Evolutionary conservation across 2,888 invertebrate genomes (phyloP), one percentile per base, ranked within the genome.

Genomic region (Nowickia ferox): DNA sequence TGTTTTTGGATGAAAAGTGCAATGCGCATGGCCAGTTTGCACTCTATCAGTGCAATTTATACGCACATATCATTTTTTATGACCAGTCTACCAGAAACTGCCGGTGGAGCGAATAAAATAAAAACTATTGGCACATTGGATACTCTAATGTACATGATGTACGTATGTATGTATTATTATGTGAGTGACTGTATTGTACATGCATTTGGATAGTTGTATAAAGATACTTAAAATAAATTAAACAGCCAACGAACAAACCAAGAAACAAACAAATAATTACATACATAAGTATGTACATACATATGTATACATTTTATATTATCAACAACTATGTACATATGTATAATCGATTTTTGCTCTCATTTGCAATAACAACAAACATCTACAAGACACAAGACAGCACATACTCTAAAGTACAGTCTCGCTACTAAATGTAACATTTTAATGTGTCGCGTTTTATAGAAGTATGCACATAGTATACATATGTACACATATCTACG

Each of bases 401-500:
- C 40, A 69, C 51, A 38, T 57, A 84, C 74, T 53, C 59, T 71
- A 76, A 86, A 82, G 86, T 86, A 86, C 86, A 86, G 86, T 86
- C 55, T 79, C 82, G 75, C 78, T 78, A 72, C 77, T 76, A 76
- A 80, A 65, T 75, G 86, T 83, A 74, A 83, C 86, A 86, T 83
- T 86, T 86, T 66, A 84, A 83, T 83, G 83, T 77, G 83, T 77
- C 83, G 83, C 72, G 77, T 83, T 83, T 71, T 83, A 69, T 75
- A 66, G 51, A 57, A 69, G 46, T 66, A 77, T 68, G 30, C 30
- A 30, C 4, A 30, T 6, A 30, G 0, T 6, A 30, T 30, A 30
- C 30, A 30, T 30, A 30, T 30, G 6, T 30, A 30, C 30, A 30
- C 0, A 30, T 6, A 30, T 30, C 5, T 1, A 0, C 6, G 6